Evolutionary conservation across 2,113 vertebrate species (phyloP).

Genomic region (Periophthalmodon schlosseri): DNA sequence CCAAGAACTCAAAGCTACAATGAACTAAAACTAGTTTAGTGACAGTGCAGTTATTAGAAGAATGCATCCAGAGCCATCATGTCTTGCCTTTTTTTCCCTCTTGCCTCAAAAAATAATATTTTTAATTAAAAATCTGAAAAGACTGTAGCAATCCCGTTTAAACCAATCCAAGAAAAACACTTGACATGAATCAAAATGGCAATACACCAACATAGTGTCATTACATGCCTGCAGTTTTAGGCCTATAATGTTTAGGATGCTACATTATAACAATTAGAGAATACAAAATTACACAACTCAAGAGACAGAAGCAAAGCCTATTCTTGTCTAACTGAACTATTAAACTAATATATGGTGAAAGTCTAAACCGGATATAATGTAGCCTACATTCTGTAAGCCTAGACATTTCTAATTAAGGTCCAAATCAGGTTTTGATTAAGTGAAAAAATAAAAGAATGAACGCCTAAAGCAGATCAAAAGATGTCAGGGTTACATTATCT

Average conservation of each 20-base stretch:
- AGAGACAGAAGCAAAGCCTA: no score
- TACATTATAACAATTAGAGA: not conserved
- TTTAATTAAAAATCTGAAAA: not conserved
- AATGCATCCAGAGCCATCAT: conserved; percentile 13
- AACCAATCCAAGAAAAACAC: not conserved
- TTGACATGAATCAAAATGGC: not conserved
- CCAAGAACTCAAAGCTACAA: conserved; percentile 36
- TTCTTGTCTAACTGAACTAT: no score
- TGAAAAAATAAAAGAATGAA: not conserved
- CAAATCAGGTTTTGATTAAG: not conserved
- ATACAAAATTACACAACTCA: no score
- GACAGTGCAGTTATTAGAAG: conserved; percentile 23
- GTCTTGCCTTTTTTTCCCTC: not conserved
- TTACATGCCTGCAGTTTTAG: not conserved
- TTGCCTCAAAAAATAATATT: conserved; percentile 3
- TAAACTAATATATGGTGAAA: no score
- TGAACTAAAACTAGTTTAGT: conserved; percentile 38
- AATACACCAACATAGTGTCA: not conserved
- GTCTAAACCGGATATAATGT: no score
- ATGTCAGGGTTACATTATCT: conserved; percentile 5
- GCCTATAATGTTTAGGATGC: not conserved
- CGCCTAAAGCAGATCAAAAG: not conserved
- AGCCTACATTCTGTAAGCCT: not conserved
- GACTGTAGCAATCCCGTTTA: not conserved
- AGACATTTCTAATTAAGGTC: not conserved